Evolutionary conservation across 30 jellyfish, hydroid and myxozoan species (phyloP).

Genomic region (Pelagia noctiluca): DNA sequence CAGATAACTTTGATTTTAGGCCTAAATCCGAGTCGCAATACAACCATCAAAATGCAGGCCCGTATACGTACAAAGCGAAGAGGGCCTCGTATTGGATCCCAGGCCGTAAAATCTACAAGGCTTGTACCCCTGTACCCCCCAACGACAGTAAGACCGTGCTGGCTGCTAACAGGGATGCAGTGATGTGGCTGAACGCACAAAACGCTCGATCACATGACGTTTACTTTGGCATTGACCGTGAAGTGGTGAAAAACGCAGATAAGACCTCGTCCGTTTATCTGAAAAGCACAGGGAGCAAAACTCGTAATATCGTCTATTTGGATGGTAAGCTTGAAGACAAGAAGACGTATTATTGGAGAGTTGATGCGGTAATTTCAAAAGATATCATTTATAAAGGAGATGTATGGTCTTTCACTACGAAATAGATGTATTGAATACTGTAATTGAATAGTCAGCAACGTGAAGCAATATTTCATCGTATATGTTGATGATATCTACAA

Average conservation of each 20-base stretch:
- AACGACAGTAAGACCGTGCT: conserved; percentile 3
- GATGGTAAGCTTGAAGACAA: background rate
- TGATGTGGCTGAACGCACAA: conserved; percentile 50
- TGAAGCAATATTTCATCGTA: too few species aligned
- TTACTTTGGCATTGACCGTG: conserved; percentile 24
- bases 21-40: conserved; percentile 9
- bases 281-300: background rate
- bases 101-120: conserved; percentile 44
- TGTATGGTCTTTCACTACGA: conserved; percentile 38
- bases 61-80: conserved; percentile 9
- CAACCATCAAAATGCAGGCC: background rate
- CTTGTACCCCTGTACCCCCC: conserved; percentile 51
- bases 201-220: conserved; percentile 8
- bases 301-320: conserved; percentile 25
- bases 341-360: conserved; percentile 38
- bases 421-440: too few species aligned
- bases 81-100: conserved; percentile 37
- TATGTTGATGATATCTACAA: too few species aligned
- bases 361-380: conserved; percentile 7
- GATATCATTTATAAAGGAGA: conserved; percentile 36
- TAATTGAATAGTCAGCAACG: too few species aligned
- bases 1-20: conserved; percentile 36
- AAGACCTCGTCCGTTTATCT: background rate
- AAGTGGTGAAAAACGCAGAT: background rate
- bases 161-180: conserved; percentile 38